Evolutionary conservation across 2,888 invertebrate genomes (phyloP).

Genomic region (Polylopha cassiicola): DNA sequence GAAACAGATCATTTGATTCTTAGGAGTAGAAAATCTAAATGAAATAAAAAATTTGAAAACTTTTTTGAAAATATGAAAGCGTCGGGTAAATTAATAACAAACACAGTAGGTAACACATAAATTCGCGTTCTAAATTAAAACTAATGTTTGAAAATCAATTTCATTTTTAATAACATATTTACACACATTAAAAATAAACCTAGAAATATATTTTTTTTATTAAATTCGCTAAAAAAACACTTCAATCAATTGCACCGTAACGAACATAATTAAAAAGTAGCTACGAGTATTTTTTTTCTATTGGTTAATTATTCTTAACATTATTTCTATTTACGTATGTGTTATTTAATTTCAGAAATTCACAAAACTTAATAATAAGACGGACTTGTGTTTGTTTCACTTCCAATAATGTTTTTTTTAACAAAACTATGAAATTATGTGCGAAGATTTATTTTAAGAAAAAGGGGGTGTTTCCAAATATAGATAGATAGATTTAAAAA

Average conservation of each 20-base stretch:
- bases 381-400: slow-evolving; percentile 57
- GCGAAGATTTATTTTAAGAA: slow-evolving; percentile 27
- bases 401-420: slow-evolving; percentile 29
- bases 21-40: slow-evolving; percentile 15
- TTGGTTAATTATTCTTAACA: slow-evolving; percentile 64
- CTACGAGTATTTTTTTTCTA: slow-evolving; percentile 67
- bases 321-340: slow-evolving; percentile 74
- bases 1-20: slow-evolving; percentile 24
- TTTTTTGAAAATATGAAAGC: slow-evolving; percentile 29
- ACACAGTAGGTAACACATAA: slow-evolving; percentile 16
- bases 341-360: slow-evolving; percentile 62
- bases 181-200: slow-evolving; percentile 47
- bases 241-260: slow-evolving; percentile 59
- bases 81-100: slow-evolving; percentile 17
- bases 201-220: slow-evolving; percentile 46
- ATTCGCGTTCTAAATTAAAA: slow-evolving; percentile 8
- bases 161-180: slow-evolving; percentile 68
- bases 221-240: slow-evolving; percentile 67
- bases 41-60: slow-evolving; percentile 15
- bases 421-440: slow-evolving; percentile 26
- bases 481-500: slow-evolving; percentile 50
- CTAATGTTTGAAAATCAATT: slow-evolving; percentile 37
- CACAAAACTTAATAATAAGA: slow-evolving; percentile 63
- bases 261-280: slow-evolving; percentile 61
- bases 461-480: slow-evolving; percentile 30